Evolutionary conservation across 2,113 vertebrate species (phyloP).

Genomic region (Anguilla japonica): DNA sequence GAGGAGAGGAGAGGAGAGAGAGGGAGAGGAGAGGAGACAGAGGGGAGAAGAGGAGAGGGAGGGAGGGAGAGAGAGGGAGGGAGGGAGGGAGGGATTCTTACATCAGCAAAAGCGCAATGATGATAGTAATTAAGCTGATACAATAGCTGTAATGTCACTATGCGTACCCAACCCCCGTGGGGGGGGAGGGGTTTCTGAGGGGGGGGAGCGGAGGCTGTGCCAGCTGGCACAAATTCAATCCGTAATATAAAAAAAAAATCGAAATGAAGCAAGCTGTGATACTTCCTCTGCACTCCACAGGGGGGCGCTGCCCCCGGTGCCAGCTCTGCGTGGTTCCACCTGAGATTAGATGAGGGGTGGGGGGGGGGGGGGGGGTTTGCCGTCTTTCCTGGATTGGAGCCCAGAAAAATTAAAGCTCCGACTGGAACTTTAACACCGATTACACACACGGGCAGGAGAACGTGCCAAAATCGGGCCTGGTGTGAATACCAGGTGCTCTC

Average conservation of each 20-base stretch:
- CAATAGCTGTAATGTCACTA: not conserved
- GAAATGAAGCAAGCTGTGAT: not conserved
- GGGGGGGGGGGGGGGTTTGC: too few relatives aligned
- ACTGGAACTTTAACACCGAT: not conserved
- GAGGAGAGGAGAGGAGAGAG: slow-evolving; percentile 20
- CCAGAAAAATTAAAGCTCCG: not conserved
- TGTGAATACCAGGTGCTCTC: not conserved
- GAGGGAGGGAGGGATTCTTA: not conserved
- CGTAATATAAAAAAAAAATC: not conserved
- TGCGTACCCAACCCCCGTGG: not conserved
- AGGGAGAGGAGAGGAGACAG: not conserved
- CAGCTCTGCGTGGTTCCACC: not conserved
- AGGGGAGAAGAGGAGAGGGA: not conserved
- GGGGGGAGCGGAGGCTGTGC: not conserved
- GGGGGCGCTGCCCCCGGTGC: not conserved
- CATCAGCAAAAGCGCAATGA: not conserved
- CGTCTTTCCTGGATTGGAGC: not conserved
- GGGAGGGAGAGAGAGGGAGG: not conserved
- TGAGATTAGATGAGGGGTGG: too few relatives aligned
- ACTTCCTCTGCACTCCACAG: not conserved
- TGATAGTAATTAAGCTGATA: not conserved
- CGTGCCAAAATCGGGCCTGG: not conserved
- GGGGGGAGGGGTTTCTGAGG: too few relatives aligned
- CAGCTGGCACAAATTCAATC: slow-evolving; percentile 1
- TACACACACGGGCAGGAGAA: not conserved